A percentile compares a stretch with the other conserved stretches of the same genome.
phyloP scores from a whole-genome alignment of 2,888 invertebrate species.

The Melipona bicolor region DNA sequence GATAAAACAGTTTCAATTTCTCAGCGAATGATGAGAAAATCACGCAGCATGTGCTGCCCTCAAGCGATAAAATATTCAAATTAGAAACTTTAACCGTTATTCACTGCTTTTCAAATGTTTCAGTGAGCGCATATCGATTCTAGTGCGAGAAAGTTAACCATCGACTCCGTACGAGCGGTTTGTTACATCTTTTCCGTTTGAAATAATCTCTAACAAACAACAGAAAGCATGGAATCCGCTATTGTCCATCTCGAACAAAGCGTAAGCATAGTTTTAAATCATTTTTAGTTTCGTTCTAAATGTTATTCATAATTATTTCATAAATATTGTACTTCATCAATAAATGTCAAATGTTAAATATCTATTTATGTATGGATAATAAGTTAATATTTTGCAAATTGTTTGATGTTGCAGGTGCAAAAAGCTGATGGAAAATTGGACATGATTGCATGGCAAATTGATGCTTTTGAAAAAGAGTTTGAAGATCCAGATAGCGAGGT shows the following conservation, averaged over 20 bases:
- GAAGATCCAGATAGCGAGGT: constrained; percentile 85
- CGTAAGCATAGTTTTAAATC: constrained; percentile 67
- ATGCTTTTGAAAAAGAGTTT: constrained; percentile 89
- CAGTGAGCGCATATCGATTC: constrained; percentile 57
- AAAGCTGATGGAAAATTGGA: constrained; percentile 90
- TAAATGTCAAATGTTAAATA: constrained; percentile 31
- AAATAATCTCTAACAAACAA: constrained; percentile 34
- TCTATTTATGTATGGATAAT: neutral
- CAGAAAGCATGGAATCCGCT: constrained; percentile 77
- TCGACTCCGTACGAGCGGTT: constrained; percentile 19
- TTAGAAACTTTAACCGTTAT: constrained; percentile 17
- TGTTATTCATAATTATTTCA: constrained; percentile 6
- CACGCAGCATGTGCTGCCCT: constrained; percentile 29
- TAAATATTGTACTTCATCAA: neutral
- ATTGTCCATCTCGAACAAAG: constrained; percentile 79
- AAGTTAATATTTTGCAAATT: constrained; percentile 4
- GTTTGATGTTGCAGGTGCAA: constrained; percentile 86
- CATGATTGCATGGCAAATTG: constrained; percentile 90
- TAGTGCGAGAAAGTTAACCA: constrained; percentile 40
- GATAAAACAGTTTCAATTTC: constrained; percentile 17
- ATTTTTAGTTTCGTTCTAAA: neutral
- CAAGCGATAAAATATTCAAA: constrained; percentile 3
- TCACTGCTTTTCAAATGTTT: constrained; percentile 49
- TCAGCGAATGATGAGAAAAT: neutral
- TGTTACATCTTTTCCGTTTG: constrained; percentile 18